A percentile compares a stretch with the other conserved stretches of the same genome.
phyloP scores from a whole-genome alignment of 2,113 vertebrate species.

The Trichechus manatus region DNA sequence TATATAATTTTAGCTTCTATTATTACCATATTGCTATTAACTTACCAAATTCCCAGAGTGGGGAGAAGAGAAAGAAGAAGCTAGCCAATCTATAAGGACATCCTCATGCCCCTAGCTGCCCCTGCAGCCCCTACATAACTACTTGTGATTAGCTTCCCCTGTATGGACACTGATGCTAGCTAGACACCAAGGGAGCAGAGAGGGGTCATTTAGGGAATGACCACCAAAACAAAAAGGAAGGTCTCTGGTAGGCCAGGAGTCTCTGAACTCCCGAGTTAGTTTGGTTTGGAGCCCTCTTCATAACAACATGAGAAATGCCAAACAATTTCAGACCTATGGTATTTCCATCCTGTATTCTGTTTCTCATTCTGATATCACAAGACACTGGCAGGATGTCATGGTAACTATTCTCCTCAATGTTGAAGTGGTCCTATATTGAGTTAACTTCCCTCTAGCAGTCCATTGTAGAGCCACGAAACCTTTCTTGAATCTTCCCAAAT shows the following conservation, averaged over 20 bases:
- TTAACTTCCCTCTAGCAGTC: neutral
- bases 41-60: neutral
- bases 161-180: neutral
- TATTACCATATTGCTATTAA: neutral
- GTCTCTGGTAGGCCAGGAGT: neutral
- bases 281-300: neutral
- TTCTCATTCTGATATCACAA: constrained; percentile 39
- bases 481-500: neutral
- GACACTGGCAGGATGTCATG: neutral
- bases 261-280: neutral
- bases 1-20: neutral
- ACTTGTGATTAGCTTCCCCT: neutral
- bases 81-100: neutral
- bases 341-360: neutral
- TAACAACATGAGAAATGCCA: constrained; percentile 30
- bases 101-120: neutral
- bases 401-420: neutral
- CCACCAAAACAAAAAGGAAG: neutral
- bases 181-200: neutral
- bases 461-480: neutral
- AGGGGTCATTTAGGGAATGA: neutral
- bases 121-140: neutral
- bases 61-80: neutral
- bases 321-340: neutral
- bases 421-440: neutral